These are phyloP conservation scores for Natrix natrix DNA, from an alignment of 2,797 vertebrate species.

Conservation along the genomic window DNA sequence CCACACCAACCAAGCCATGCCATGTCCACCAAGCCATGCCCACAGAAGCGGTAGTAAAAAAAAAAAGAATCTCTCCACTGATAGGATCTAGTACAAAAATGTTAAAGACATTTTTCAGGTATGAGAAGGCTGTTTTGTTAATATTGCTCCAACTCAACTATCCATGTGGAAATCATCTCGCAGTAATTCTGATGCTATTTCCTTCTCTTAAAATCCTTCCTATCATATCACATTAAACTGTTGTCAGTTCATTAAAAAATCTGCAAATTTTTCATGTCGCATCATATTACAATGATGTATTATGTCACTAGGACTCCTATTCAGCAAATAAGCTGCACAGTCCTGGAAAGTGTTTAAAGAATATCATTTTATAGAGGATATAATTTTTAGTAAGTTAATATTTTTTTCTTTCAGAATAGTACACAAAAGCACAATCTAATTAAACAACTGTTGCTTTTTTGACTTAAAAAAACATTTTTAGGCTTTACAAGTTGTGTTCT, in stretches of 20 bases:
- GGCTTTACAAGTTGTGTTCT: neutral
- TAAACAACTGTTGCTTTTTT: neutral
- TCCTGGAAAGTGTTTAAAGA: neutral
- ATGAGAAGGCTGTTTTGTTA: neutral
- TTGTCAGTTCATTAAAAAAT: slow-evolving; percentile 8
- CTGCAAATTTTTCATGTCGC: neutral
- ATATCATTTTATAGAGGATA: neutral
- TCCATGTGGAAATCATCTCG: neutral
- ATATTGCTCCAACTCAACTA: neutral
- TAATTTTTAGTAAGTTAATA: slow-evolving; percentile 6
- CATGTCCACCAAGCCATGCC: no score
- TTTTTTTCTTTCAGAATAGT: neutral
- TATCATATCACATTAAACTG: neutral
- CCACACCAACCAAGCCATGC: no score
- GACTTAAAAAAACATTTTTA: neutral
- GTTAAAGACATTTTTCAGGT: neutral
- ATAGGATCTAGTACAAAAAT: neutral
- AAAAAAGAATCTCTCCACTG: no score
- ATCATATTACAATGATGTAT: neutral
- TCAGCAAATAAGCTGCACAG: neutral
- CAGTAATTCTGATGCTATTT: neutral
- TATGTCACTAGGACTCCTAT: neutral
- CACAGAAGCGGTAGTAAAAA: no score
- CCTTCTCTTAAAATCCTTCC: neutral
- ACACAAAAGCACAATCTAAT: neutral